phyloP scores from a whole-genome alignment of 53 echinoderm and acorn worm species.

The Paracentrotus lividus region DNA sequence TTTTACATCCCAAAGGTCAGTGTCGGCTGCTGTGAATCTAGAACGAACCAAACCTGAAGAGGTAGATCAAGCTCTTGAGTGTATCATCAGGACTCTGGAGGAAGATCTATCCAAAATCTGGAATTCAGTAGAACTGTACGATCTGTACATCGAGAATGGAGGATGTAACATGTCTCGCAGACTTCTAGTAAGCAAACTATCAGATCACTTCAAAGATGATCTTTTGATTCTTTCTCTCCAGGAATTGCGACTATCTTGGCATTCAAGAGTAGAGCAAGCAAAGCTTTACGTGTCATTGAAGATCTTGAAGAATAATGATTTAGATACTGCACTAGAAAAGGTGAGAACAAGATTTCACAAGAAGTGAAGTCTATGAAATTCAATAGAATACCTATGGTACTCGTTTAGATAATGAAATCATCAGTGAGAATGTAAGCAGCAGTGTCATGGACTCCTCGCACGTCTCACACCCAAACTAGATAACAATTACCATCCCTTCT shows the following conservation, averaged over 20 bases:
- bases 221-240: slow-evolving; percentile 70
- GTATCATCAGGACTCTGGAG: slow-evolving; percentile 24
- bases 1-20: background rate
- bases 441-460: slow-evolving; percentile 65
- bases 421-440: slow-evolving; percentile 30
- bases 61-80: background rate
- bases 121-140: slow-evolving; percentile 63
- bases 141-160: slow-evolving; percentile 35
- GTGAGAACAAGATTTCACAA: slow-evolving; percentile 59
- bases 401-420: background rate
- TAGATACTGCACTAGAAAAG: slow-evolving; percentile 59
- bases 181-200: slow-evolving; percentile 48
- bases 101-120: slow-evolving; percentile 52
- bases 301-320: slow-evolving; percentile 63
- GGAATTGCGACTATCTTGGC: slow-evolving; percentile 71
- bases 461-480: slow-evolving; percentile 67
- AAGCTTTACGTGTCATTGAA: slow-evolving; percentile 46
- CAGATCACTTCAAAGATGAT: slow-evolving; percentile 41
- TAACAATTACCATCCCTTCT: slow-evolving; percentile 73
- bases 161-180: slow-evolving; percentile 23
- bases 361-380: slow-evolving; percentile 41
- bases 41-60: background rate
- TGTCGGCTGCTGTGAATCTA: background rate
- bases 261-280: slow-evolving; percentile 45
- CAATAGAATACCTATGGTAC: background rate